Evolutionary conservation across 1,140 invertebrate genomes (phyloP).

Genomic region (Argopecten irradians): DNA sequence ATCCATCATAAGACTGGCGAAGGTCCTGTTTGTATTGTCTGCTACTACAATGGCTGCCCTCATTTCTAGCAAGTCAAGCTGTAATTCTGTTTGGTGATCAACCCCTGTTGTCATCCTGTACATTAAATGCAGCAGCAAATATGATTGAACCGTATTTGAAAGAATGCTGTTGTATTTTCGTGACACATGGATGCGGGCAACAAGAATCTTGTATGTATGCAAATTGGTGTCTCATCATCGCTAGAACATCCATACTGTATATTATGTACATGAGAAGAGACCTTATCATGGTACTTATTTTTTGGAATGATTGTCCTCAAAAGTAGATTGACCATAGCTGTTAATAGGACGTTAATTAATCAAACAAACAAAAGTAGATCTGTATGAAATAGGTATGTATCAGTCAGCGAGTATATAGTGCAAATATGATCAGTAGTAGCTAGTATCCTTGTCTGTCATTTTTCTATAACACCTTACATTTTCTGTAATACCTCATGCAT

Average conservation of each 20-base stretch:
- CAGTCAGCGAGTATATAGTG: not conserved
- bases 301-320: not conserved
- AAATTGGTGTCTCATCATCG: not conserved
- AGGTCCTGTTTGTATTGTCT: not conserved
- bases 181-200: not conserved
- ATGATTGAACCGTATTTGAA: not conserved
- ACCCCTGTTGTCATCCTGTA: not conserved
- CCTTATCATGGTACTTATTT: not conserved
- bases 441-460: not conserved
- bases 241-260: not conserved
- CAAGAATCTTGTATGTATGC: not conserved
- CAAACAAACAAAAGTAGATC: too few species aligned
- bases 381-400: slow-evolving; percentile 1
- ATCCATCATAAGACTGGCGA: not conserved
- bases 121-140: not conserved
- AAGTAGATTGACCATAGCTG: too few species aligned
- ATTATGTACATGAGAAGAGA: too few species aligned
- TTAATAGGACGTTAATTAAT: too few species aligned
- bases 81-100: not conserved
- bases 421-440: not conserved
- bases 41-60: not conserved
- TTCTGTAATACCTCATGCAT: not conserved
- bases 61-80: not conserved
- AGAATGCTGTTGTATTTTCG: not conserved
- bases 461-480: not conserved